Base-by-base conservation (phyloP, 2,888 invertebrate genomes). In the Drosophila paramelanica region DNA sequence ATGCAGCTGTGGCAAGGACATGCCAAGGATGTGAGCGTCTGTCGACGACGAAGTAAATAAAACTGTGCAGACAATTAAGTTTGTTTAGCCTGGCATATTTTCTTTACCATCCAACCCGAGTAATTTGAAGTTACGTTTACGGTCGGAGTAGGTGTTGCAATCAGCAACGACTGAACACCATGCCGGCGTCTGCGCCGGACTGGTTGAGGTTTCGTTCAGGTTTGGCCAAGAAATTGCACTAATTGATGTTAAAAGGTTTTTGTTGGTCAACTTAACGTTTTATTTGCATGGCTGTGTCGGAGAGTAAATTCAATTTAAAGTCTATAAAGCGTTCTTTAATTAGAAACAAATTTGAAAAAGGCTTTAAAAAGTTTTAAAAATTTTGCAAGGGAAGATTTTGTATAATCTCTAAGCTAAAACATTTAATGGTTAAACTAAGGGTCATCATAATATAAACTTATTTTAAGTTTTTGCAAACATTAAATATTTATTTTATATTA, bases 1-100 rank as follows among this genome's bases (percentile, higher is more conserved):
- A 79, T 66, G 64, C 53, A 71, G 69, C 60, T 41, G 27, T 59
- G 68, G 64, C 74, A 75, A 67, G 79, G 83, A 83, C 77, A 81
- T 81, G 61, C 72, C 53, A 67, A 75, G 75, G 75, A 75, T 75
- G 69, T 61, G 64, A 73, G 52, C 67, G 46, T 53, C 53, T 66
- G 55, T 62, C 55, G 55, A 60, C 55, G 58, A 46, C 47, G 42
- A 65, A 82, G 82, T 86, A 84, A 85, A 84, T 84, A 84, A 86
- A 84, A 86, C 73, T 81, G 71, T 50, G 67, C 84, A 84, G 84
- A 84, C 84, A 84, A 86, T 84, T 84, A 77, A 86, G 83, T 86
- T 85, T 83, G 82, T 77, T 82, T 84, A 81, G 66, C 45, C 61
- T 51, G 51, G 52, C 73, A 77, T 86, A 81, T 85, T 81, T 81